Conservation (phyloP, 2,888 invertebrate genomes). For the Drosophila rellima region DNA sequence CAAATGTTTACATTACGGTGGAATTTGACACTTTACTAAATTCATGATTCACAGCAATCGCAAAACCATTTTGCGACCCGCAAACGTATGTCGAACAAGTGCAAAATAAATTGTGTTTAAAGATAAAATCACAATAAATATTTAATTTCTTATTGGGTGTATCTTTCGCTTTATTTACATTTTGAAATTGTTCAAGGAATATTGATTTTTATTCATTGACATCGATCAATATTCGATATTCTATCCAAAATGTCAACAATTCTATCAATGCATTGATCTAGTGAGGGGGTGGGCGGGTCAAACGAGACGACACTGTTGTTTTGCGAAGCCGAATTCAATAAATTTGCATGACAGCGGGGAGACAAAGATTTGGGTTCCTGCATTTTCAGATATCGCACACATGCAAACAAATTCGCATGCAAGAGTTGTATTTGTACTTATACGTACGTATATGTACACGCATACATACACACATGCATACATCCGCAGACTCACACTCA, state of each 20-base stretch:
- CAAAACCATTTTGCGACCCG: neutral
- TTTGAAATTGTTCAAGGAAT: neutral
- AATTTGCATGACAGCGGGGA: conserved; percentile 17
- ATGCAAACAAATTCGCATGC: conserved; percentile 9
- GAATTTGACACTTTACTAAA: neutral
- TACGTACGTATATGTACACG: conserved; percentile 15
- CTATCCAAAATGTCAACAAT: conserved; percentile 11
- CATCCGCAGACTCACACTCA: conserved; percentile 42
- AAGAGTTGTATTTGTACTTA: conserved; percentile 25
- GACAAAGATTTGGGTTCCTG: conserved; percentile 37
- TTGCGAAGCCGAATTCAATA: conserved; percentile 15
- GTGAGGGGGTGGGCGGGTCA: neutral
- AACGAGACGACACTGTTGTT: conserved; percentile 2
- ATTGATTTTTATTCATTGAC: conserved; percentile 27
- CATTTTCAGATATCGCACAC: conserved; percentile 20
- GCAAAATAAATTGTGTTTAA: neutral
- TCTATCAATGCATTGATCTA: conserved; percentile 1
- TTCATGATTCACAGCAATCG: neutral
- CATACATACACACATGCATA: conserved; percentile 34
- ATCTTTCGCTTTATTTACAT: conserved; percentile 4
- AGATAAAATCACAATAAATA: neutral
- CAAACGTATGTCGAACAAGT: neutral
- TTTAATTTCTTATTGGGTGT: neutral
- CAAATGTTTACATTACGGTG: neutral
- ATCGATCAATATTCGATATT: conserved; percentile 23